These are phyloP conservation scores for Odontesthes bonariensis DNA, from an alignment of 2,113 vertebrate genomes.

Conservation along the genomic window DNA sequence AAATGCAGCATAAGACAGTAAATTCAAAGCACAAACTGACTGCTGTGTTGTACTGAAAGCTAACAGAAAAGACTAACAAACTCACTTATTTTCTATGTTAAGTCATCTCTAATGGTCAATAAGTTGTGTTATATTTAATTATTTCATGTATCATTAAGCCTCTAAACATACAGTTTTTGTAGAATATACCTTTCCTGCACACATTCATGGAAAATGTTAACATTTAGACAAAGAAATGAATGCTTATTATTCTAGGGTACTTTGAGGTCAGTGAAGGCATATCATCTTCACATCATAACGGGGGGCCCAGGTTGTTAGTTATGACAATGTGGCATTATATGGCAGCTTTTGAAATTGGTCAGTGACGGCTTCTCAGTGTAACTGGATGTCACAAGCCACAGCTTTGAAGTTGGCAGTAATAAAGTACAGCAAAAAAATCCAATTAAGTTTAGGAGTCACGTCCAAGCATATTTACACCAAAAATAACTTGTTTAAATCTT, in stretches of 20 bases:
- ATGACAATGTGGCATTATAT: constrained; percentile 67
- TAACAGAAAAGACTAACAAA: background rate
- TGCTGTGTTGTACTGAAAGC: background rate
- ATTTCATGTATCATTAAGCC: background rate
- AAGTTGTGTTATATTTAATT: background rate
- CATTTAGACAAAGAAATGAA: constrained; percentile 16
- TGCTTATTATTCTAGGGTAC: constrained; percentile 18
- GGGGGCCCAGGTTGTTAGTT: constrained; percentile 59
- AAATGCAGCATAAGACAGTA: background rate
- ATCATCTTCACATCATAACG: constrained; percentile 72
- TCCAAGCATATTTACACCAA: background rate
- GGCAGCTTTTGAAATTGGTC: constrained; percentile 67
- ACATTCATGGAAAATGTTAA: constrained; percentile 1
- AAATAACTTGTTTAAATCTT: background rate
- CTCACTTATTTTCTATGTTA: background rate
- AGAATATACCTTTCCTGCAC: background rate
- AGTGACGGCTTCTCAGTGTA: constrained; percentile 64
- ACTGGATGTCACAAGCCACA: constrained; percentile 56
- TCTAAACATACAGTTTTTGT: background rate
- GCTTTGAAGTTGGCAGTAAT: constrained; percentile 69
- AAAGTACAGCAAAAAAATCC: constrained; percentile 33
- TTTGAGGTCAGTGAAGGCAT: constrained; percentile 44
- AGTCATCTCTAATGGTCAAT: background rate
- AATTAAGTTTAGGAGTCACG: constrained; percentile 58
- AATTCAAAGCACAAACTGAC: background rate